A percentile compares a stretch with the other conserved stretches of the same genome.
These are phyloP conservation scores for Prunella strophiata DNA, from an alignment of 2,797 vertebrate genomes.

Conservation along the genomic window DNA sequence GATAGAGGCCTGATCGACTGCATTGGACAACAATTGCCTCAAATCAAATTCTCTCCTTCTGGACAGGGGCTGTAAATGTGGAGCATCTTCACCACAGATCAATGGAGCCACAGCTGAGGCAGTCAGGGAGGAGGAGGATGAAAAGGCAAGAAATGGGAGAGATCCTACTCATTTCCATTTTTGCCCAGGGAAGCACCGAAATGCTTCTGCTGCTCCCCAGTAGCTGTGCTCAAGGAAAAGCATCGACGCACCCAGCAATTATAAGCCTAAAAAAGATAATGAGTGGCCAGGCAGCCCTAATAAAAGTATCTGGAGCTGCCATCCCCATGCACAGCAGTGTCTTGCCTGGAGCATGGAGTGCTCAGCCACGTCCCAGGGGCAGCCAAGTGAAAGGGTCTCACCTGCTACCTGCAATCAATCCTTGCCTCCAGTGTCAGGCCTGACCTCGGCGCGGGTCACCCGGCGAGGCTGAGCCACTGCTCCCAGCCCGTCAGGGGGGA, in stretches of 20 bases:
- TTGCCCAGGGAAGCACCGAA: not conserved
- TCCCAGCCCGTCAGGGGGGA: conserved; percentile 35
- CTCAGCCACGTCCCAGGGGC: conserved; percentile 51
- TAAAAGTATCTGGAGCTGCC: not conserved
- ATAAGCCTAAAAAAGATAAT: not conserved
- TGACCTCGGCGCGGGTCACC: conserved; percentile 43
- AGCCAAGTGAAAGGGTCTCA: conserved; percentile 55
- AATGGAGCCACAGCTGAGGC: not conserved
- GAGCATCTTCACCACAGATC: not conserved
- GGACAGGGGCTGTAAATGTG: not conserved
- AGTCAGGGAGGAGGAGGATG: not conserved
- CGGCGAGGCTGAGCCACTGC: conserved; percentile 45
- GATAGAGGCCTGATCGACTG: not conserved
- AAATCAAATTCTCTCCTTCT: conserved; percentile 45
- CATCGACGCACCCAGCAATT: not conserved
- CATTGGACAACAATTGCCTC: conserved; percentile 22
- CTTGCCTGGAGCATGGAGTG: conserved; percentile 10
- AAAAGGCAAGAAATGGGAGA: not conserved
- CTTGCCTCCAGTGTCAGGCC: conserved; percentile 52
- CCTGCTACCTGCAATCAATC: conserved; percentile 73
- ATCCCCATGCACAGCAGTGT: rapidly evolving
- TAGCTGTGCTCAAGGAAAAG: not conserved
- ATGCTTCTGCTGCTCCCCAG: not conserved
- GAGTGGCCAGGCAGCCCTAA: not conserved
- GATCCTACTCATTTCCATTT: not conserved